These are phyloP conservation scores for Harlomillsia oculata DNA, from an alignment of 1,140 invertebrate species.

Conservation along the genomic window DNA sequence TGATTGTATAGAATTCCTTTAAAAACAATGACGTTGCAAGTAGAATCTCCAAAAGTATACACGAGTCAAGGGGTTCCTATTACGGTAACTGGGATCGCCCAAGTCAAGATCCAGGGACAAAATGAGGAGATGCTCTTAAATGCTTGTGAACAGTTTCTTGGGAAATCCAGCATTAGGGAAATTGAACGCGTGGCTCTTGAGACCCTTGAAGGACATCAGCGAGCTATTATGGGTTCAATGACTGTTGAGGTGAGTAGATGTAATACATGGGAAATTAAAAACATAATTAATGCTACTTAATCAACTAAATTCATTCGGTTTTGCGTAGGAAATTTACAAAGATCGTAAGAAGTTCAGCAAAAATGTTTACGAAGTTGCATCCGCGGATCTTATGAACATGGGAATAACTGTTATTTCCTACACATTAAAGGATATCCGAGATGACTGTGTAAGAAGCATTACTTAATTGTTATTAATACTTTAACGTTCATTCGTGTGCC, in stretches of 20 bases:
- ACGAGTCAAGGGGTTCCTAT: conserved; percentile 94
- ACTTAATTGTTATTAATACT: neutral
- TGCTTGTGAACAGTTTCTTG: conserved; percentile 93
- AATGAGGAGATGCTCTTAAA: conserved; percentile 93
- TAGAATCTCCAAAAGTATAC: conserved; percentile 66
- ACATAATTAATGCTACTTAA: neutral
- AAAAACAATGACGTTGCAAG: conserved; percentile 92
- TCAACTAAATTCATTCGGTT: neutral
- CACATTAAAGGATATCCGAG: conserved; percentile 92
- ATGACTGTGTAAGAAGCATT: conserved; percentile 50
- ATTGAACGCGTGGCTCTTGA: conserved; percentile 67
- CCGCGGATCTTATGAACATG: conserved; percentile 94
- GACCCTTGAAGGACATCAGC: conserved; percentile 92
- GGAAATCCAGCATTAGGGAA: conserved; percentile 52
- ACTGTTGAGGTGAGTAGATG: conserved; percentile 68
- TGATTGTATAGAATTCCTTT: conserved; percentile 72
- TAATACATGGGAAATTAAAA: neutral
- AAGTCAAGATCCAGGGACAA: conserved; percentile 95
- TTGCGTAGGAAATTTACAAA: conserved; percentile 83
- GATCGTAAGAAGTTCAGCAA: conserved; percentile 98
- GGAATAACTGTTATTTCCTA: conserved; percentile 97
- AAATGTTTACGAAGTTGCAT: conserved; percentile 88
- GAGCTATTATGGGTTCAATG: conserved; percentile 98
- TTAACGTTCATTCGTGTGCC: neutral
- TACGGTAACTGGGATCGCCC: conserved; percentile 92